phyloP scores from a whole-genome alignment of 1,140 invertebrate genomes.

The Nixonia krombeini region DNA sequence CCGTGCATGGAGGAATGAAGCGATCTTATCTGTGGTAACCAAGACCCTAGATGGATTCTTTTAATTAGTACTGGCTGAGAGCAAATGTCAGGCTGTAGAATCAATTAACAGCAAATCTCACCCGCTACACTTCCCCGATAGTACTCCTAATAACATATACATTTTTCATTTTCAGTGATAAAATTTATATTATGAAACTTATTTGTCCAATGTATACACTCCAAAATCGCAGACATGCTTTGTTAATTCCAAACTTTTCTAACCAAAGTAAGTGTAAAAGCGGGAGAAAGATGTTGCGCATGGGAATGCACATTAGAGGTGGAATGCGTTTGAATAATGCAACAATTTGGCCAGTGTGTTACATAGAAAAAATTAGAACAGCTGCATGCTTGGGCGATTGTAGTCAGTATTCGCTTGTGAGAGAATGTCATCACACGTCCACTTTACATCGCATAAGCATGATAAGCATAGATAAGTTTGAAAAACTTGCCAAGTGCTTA shows the following conservation, averaged over 20 bases:
- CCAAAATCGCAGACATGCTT: too few species aligned
- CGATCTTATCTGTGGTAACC: constrained; percentile 62
- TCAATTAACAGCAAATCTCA: constrained; percentile 33
- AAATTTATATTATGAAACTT: too few species aligned
- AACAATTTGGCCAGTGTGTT: too few species aligned
- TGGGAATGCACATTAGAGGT: too few species aligned
- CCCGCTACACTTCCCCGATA: constrained; percentile 16
- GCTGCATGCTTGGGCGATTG: constrained; percentile 28
- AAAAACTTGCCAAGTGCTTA: constrained; percentile 55
- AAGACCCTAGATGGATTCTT: constrained; percentile 57
- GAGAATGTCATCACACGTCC: constrained; percentile 39
- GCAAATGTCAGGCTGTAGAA: constrained; percentile 32
- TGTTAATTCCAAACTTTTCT: too few species aligned
- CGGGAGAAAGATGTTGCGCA: too few species aligned
- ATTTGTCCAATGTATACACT: too few species aligned
- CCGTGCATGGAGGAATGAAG: constrained; percentile 59
- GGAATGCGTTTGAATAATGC: too few species aligned
- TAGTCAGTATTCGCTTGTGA: constrained; percentile 34
- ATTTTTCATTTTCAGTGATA: too few species aligned
- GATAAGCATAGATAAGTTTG: constrained; percentile 58
- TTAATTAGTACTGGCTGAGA: constrained; percentile 61
- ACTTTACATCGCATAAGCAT: constrained; percentile 47
- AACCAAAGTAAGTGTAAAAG: too few species aligned
- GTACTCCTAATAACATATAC: constrained; percentile 34
- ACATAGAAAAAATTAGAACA: constrained; percentile 28